Conservation (phyloP, 35 echinoderm and acorn worm species). For the Lytechinus pictus region DNA sequence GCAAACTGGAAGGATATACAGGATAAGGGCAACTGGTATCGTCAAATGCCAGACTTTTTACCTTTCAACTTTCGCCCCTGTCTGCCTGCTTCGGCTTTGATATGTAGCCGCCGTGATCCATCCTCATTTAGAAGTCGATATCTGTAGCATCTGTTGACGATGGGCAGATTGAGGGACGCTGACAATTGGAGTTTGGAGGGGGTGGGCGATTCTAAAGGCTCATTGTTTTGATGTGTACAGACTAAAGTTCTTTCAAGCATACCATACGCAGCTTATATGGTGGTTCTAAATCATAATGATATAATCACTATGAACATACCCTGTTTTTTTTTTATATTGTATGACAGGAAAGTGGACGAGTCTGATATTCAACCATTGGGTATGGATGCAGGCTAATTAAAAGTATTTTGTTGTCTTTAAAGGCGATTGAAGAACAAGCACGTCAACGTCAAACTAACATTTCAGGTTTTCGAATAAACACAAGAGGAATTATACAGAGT, state of each 20-base stretch:
- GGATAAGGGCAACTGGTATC: constrained; percentile 9
- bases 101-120: not conserved
- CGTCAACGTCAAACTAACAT: no score
- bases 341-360: no score
- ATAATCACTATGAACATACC: no score
- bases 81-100: constrained; percentile 13
- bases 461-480: no score
- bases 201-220: not conserved
- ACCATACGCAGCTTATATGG: not conserved
- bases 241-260: not conserved
- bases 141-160: not conserved
- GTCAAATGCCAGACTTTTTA: constrained; percentile 33
- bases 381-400: no score
- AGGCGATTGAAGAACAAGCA: no score
- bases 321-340: no score
- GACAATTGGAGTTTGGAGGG: not conserved
- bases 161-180: not conserved
- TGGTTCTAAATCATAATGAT: no score
- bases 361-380: no score
- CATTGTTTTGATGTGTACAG: not conserved
- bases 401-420: no score
- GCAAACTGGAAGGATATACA: not conserved
- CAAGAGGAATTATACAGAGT: no score
- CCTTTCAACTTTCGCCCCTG: constrained; percentile 48
- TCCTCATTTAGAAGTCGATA: constrained; percentile 29